A percentile compares a stretch with the other conserved stretches of the same genome.
Conservation (phyloP, 2,113 vertebrate genomes). For the Eulemur rufifrons region DNA sequence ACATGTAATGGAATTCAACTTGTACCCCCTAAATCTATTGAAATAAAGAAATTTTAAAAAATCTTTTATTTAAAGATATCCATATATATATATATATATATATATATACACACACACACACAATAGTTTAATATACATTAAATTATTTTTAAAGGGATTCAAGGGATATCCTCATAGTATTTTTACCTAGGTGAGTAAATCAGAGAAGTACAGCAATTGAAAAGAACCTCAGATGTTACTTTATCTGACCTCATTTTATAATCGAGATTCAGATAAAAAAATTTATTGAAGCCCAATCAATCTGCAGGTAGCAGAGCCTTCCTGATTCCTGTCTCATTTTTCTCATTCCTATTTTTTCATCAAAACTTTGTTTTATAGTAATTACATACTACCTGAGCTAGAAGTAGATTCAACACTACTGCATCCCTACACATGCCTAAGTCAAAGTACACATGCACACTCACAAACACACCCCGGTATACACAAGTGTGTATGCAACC, state of each 20-base stretch:
- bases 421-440: background rate
- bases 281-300: background rate
- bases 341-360: background rate
- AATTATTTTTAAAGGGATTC: conserved; percentile 6
- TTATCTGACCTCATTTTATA: background rate
- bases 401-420: background rate
- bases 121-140: background rate
- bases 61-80: background rate
- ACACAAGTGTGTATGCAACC: background rate
- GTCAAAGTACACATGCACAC: background rate
- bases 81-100: background rate
- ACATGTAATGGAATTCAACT: no score
- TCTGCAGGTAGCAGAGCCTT: background rate
- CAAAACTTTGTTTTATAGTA: conserved; percentile 14
- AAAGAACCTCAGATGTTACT: background rate
- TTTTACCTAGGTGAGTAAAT: background rate
- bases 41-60: background rate
- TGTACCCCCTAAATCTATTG: no score
- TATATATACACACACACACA: background rate
- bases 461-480: background rate
- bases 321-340: background rate
- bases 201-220: background rate
- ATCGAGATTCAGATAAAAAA: background rate
- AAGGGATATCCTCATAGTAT: background rate
- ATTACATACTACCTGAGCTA: background rate